phyloP scores from a whole-genome alignment of 2,888 invertebrate species.

The Pediacus dermestoides region DNA sequence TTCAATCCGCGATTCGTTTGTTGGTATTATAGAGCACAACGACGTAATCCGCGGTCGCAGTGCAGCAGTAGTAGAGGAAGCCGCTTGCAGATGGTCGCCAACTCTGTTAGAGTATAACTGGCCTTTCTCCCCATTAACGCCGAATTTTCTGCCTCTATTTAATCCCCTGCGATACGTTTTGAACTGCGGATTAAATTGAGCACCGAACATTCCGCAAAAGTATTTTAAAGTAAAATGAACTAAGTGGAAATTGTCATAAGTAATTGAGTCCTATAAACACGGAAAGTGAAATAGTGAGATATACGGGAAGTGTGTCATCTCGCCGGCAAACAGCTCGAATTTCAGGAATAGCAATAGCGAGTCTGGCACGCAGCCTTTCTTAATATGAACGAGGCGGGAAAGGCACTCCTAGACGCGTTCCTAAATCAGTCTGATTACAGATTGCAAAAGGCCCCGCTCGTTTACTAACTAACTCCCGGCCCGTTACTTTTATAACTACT shows the following conservation, averaged over 20 bases:
- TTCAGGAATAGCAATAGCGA: slow-evolving; percentile 1
- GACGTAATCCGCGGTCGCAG: slow-evolving; percentile 37
- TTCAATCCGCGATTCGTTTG: slow-evolving; percentile 41
- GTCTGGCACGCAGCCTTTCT: slow-evolving; percentile 12
- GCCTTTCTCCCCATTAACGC: slow-evolving; percentile 29
- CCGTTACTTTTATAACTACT: slow-evolving; percentile 51
- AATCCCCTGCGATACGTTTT: slow-evolving; percentile 22
- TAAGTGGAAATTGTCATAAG: slow-evolving; percentile 30
- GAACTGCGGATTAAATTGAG: slow-evolving; percentile 23
- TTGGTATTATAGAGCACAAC: slow-evolving; percentile 37
- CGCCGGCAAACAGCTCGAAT: neutral
- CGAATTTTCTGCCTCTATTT: slow-evolving; percentile 28
- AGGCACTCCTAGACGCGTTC: slow-evolving; percentile 33
- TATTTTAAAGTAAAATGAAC: slow-evolving; percentile 24
- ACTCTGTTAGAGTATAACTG: slow-evolving; percentile 27
- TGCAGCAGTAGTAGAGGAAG: slow-evolving; percentile 41
- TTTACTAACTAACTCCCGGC: slow-evolving; percentile 31
- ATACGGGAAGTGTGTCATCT: slow-evolving; percentile 6
- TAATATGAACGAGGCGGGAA: slow-evolving; percentile 17
- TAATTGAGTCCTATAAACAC: slow-evolving; percentile 35
- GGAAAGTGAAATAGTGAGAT: slow-evolving; percentile 36
- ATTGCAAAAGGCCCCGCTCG: slow-evolving; percentile 39
- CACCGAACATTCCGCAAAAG: slow-evolving; percentile 22
- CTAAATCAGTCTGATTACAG: slow-evolving; percentile 45
- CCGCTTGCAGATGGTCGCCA: slow-evolving; percentile 36